Evolutionary conservation across 2,888 invertebrate species (phyloP).

Genomic region (Leptarthrus brevirostris): DNA sequence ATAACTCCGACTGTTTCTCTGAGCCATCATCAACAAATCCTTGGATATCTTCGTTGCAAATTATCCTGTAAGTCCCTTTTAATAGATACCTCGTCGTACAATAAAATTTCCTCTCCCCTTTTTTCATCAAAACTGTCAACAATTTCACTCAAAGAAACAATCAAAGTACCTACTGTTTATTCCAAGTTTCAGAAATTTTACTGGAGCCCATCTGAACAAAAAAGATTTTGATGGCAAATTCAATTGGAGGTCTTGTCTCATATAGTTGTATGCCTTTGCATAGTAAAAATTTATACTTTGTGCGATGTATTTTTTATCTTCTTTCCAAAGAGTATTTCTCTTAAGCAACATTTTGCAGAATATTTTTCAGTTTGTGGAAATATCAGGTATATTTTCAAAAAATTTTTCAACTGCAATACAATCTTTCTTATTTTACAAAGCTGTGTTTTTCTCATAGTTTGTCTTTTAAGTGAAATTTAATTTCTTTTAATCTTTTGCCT

Average conservation of each 20-base stretch:
- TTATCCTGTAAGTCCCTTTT: background rate
- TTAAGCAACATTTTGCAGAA: slow-evolving; percentile 15
- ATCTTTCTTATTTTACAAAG: too few species aligned
- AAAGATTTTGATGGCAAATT: too few species aligned
- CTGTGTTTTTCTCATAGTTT: too few species aligned
- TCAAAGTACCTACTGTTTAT: background rate
- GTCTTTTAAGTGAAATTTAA: too few species aligned
- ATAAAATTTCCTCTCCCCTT: background rate
- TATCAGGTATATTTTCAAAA: background rate
- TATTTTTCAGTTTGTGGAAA: background rate
- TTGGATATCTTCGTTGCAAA: background rate
- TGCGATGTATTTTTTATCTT: slow-evolving; percentile 5
- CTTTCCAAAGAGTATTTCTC: background rate
- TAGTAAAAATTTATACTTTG: slow-evolving; percentile 1
- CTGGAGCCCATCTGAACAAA: background rate
- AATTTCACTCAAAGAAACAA: background rate
- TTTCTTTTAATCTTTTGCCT: too few species aligned
- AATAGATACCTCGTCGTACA: background rate
- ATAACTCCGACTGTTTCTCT: background rate
- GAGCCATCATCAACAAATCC: background rate
- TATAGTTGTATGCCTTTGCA: background rate
- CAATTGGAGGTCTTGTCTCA: background rate
- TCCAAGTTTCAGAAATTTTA: background rate
- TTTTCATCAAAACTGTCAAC: background rate
- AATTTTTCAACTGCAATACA: background rate